Percentiles rank a stretch among this genome's conserved stretches.
These are phyloP conservation scores for Drosophila repleta DNA, from an alignment of 1,140 invertebrate genomes.

Conservation along the genomic window DNA sequence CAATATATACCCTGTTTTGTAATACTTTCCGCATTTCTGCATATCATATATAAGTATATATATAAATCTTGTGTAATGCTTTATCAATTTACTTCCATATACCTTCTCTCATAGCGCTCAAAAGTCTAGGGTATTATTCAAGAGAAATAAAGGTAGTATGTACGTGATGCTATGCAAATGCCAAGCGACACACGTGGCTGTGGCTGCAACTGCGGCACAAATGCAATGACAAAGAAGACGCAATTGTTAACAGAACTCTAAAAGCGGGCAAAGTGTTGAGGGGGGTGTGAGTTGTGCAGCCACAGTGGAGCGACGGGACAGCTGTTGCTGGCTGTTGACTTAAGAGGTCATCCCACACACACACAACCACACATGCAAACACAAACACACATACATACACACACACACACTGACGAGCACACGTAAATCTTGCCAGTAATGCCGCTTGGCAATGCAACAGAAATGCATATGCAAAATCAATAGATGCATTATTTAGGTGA, in stretches of 20 bases:
- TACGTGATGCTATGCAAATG: constrained; percentile 72
- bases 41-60: too few species aligned
- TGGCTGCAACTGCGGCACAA: constrained; percentile 48
- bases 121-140: constrained; percentile 15
- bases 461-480: constrained; percentile 55
- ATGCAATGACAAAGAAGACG: constrained; percentile 23
- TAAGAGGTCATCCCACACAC: constrained; percentile 30
- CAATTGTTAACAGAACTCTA: constrained; percentile 12
- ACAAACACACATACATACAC: constrained; percentile 1
- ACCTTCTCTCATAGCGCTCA: not conserved
- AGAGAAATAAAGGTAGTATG: constrained; percentile 17
- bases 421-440: constrained; percentile 37
- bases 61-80: not conserved
- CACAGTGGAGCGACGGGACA: constrained; percentile 47
- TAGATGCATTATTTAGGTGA: constrained; percentile 54
- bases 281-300: not conserved
- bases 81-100: not conserved
- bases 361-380: not conserved
- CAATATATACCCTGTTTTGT: not conserved
- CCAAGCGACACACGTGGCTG: constrained; percentile 67
- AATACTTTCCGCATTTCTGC: not conserved
- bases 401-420: not conserved
- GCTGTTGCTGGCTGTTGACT: constrained; percentile 56
- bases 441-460: constrained; percentile 42
- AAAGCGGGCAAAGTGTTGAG: not conserved